These are phyloP conservation scores for Glaucidium brasilianum DNA, from an alignment of 2,113 vertebrate species.

Conservation along the genomic window DNA sequence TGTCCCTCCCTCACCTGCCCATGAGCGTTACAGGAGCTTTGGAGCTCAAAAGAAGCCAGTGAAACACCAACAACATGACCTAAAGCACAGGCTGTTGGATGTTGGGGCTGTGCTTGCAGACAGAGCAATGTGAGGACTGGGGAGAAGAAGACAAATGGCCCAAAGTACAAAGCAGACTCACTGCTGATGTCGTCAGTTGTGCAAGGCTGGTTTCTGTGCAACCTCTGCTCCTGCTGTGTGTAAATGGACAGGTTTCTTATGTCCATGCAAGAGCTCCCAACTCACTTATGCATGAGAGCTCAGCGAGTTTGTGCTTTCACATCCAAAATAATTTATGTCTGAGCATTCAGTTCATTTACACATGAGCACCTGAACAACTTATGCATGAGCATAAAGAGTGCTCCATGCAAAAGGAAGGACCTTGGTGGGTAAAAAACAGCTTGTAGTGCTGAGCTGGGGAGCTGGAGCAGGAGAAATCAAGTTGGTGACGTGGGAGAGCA, in stretches of 20 bases:
- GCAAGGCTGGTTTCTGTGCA: neutral
- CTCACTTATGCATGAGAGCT: neutral
- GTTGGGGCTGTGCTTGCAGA: neutral
- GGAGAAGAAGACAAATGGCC: neutral
- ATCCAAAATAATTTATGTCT: neutral
- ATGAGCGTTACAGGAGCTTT: neutral
- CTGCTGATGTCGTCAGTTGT: neutral
- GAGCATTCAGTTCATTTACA: neutral
- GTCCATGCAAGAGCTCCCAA: neutral
- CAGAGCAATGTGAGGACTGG: accelerated
- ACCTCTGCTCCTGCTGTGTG: neutral
- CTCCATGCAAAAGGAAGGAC: neutral
- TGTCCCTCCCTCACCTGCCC: neutral
- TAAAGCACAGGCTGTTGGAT: neutral
- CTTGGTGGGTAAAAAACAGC: neutral
- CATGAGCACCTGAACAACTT: neutral
- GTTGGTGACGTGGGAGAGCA: neutral
- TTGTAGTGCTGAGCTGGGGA: neutral
- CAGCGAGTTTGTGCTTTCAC: neutral
- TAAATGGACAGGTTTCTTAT: neutral
- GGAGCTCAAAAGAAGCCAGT: neutral
- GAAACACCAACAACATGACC: neutral
- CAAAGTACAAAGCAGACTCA: neutral
- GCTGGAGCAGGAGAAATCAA: neutral
- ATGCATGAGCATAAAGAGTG: neutral